Base-by-base conservation (phyloP, 2,888 invertebrate species). In the Pterobdella sp. region DNA sequence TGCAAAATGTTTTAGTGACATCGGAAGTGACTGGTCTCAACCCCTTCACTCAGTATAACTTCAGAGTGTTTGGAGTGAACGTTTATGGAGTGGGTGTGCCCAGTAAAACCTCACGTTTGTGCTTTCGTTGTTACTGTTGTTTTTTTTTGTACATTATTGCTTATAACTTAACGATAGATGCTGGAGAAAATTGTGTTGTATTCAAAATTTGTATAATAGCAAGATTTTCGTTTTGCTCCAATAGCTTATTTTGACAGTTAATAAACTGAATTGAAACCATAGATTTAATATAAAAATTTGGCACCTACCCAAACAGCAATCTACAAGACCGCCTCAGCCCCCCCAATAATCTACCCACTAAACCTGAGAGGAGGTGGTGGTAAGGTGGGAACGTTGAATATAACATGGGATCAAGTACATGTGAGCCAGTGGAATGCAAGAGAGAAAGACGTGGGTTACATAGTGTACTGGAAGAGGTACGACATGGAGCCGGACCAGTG, bases 321-420 rank as follows among this genome's bases (percentile, higher is more conserved):
- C 4, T 74, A 68, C 34, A 65, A 42, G 31, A 89, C 91, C 78
- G 90, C 91, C 81, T 90, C 91, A 31, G 94, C 94, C 0, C 88
- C 89, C 42, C 88, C 91, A 1, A 91, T 91, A 77, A 88, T 88
- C 79, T 88, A 90, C 4, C 94, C 94, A 0, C 82, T 85, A 3
- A 90, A 91, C 79, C 88, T 97, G 56, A 88, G 91, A 26, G 95
- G 96, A 0, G 96, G 96, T 2, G 95, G 95, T 64, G 95, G 95
- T 18, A 95, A 94, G 84, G 92, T 93, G 76, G 94, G 95, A 7
- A 94, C 94, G 81, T 88, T 97, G 1, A 91, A 92, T 0, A 92
- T 97, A 71, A 91, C 89, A 3, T 83, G 83, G 83, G 77, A 79
- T 78, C 79, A 80, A 0, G 73, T 82, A 34, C 76, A 78, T 0